Evolutionary conservation across 2,888 invertebrate genomes (phyloP), one percentile per base, ranked within the genome.

Genomic region (Daptonema setosum): DNA sequence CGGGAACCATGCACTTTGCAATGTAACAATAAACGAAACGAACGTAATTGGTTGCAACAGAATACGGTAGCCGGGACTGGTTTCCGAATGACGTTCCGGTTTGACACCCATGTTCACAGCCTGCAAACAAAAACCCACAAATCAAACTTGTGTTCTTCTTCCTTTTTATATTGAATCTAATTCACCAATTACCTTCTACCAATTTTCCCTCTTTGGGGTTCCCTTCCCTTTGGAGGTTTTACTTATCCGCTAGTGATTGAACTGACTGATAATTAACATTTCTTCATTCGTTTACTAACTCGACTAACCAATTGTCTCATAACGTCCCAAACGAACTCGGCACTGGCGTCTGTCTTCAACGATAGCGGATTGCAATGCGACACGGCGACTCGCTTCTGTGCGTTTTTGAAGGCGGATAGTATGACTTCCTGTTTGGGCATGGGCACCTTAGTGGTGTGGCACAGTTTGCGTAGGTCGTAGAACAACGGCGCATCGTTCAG

Each of bases 331-430:
- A 99, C 68, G 14, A 90, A 77, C 1, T 76, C 72, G 45, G 81
- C 74, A 0, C 97, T 88, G 2, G 95, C 95, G 69, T 85, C 77
- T 0, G 95, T 95, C 75, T 97, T 97, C 26, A 95, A 76, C 0
- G 90, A 87, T 62, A 80, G 80, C 68, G 83, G 84, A 61, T 80
- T 79, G 57, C 85, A 83, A 75, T 99, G 97, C 0, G 93, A 87
- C 65, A 81, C 81, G 0, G 93, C 93, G 1, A 95, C 91, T 64
- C 80, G 76, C 72, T 83, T 86, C 0, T 91, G 91, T 0, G 83
- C 84, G 73, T 88, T 84, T 57, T 90, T 71, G 54, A 93, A 73
- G 0, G 87, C 90, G 0, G 95, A 95, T 64, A 91, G 59, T 70
- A 86, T 59, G 20, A 65, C 61, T 35, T 68, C 55, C 51, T 70